These are phyloP conservation scores for Miltochrista miniata DNA, from an alignment of 2,888 invertebrate species.

Conservation along the genomic window DNA sequence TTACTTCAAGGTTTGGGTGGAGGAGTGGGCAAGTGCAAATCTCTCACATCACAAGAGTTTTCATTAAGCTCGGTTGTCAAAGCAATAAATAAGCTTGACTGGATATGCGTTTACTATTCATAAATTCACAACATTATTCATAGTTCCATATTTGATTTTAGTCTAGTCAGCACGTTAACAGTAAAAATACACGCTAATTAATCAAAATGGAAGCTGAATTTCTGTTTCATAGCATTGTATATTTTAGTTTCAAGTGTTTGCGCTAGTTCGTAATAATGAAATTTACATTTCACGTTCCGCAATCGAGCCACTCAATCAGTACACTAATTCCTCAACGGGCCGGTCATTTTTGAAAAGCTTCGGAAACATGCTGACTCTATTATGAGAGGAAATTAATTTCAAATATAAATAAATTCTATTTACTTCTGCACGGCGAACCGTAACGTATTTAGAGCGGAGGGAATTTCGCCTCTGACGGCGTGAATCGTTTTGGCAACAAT, in stretches of 20 bases:
- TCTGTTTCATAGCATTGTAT: neutral
- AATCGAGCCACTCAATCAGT: conserved; percentile 25
- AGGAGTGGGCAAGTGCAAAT: no score
- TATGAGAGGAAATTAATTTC: conserved; percentile 72
- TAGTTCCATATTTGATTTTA: neutral
- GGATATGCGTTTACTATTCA: no score
- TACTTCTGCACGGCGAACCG: conserved; percentile 73
- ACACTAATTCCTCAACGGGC: conserved; percentile 41
- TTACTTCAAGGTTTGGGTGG: no score
- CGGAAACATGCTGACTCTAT: conserved; percentile 60
- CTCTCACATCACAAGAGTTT: no score
- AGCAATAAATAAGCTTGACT: no score
- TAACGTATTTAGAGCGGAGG: conserved; percentile 69
- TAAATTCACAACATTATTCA: no score
- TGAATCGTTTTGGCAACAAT: conserved; percentile 78
- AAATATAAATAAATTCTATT: conserved; percentile 80
- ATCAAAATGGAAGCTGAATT: conserved; percentile 13
- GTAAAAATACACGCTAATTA: conserved; percentile 30
- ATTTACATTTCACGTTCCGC: conserved; percentile 8
- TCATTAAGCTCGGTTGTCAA: no score
- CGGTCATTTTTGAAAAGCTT: conserved; percentile 54
- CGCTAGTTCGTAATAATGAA: neutral
- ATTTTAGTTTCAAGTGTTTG: neutral
- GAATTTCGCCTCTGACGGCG: conserved; percentile 61
- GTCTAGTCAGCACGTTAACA: neutral